Base-by-base conservation (phyloP, 2,797 vertebrate species). In the Taeniopygia guttata region DNA sequence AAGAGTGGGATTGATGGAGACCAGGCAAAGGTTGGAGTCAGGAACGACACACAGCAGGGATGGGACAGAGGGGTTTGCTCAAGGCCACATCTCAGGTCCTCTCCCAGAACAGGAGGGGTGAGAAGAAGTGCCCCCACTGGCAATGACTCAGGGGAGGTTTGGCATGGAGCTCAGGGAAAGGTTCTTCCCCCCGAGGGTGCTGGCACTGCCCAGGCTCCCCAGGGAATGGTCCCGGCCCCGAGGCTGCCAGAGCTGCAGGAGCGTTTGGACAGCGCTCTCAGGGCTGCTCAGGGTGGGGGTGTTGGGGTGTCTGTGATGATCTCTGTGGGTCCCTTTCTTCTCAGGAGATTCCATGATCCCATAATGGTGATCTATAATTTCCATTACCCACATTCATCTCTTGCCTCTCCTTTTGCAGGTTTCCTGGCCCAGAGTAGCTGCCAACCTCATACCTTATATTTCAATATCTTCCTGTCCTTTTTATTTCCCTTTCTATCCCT, bases 281-380 rank as follows among this genome's bases (percentile, higher is more conserved):
- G 19, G 75, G 38, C 1, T 63, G 67, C n/a, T 16, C 84, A 73
- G 67, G 75, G 4, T 16, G 75, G 75, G 38, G 2, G 10, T 66
- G 19, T 45, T 66, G 76, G 75, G 59, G 45, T 16, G 38, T 7
- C n/a, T 73, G 51, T 10, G 5, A 38, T 20, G 3, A 8, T 66
- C 60, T 60, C 8, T 59, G 60, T 0, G 29, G 11, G 20, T 15
- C 27, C 9, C 22, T 38, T 1, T 29, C 29, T 0, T 0, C n/a
- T 64, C 51, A 45, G 59, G 20, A 45, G 0, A 38, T 52, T 52
- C 45, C 51, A 25, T 1, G 7, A 38, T 25, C n/a, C 23, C 16
- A 11, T 14, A 43, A 11, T 25, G 84, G n/a, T 51, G 58, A 72
- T 20, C 21, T 46, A 26, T 12, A 2, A n/a, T 67, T 83, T 74